Base-by-base conservation (phyloP, 2,797 vertebrate genomes). In the Enteromius fasciolatus region DNA sequence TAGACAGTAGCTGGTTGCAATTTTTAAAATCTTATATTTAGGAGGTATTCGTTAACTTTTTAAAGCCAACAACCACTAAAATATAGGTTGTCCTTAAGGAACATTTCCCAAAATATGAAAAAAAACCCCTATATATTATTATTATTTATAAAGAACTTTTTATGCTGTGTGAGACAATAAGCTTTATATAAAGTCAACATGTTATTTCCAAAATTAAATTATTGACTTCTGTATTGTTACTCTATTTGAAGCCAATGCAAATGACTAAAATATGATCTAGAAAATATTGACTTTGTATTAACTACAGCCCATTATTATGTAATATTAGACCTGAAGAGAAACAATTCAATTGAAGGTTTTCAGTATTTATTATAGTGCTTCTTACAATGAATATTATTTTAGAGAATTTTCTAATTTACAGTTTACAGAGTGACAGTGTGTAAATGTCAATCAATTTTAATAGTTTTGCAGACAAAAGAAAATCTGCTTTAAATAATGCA, bases 211-310 rank as follows among this genome's bases (percentile, higher is more conserved):
- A 59, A 75, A 75, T 25, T 75, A 41, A 59, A 75, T 25, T 0
- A 67, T 14, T 15, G 33, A 54, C n/a, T 75, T 59, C n/a, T 39
- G 15, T 59, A 23, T 41, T 18, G 52, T 76, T 25, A 59, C 73
- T 25, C n/a, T 25, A 41, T 31, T 15, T 25, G n/a, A 25, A 23
- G 33, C 20, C 33, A 59, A 5, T 41, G 73, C 8, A 41, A 59
- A 39, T 39, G 0, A 75, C 14, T 39, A 39, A 75, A 75, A 41
- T 36, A 74, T 39, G 50, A 57, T 41, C 14, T 28, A 41, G n/a
- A 76, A 75, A 76, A 41, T 28, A 76, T 76, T 76, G 52, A 76
- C 36, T 76, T 59, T 25, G 52, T 25, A 25, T 75, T 23, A 25
- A 41, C 33, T 59, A 59, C 36, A 41, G 25, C 52, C 52, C n/a